Evolutionary conservation across 2,888 invertebrate genomes (phyloP).

Genomic region (Noctuana brunneofusca): DNA sequence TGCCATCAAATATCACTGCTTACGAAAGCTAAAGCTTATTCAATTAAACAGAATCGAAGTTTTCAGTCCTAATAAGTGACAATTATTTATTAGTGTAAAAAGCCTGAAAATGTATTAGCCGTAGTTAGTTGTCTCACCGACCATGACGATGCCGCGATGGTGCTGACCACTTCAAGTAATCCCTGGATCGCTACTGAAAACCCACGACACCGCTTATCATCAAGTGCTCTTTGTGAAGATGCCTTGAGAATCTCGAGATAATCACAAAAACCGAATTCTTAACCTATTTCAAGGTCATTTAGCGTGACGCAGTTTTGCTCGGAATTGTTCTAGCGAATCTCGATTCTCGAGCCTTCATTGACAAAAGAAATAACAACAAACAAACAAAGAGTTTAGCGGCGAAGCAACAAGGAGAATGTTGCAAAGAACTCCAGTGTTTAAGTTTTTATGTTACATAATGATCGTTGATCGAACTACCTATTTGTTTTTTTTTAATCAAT

Average conservation of each 20-base stretch:
- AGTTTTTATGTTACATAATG: not conserved
- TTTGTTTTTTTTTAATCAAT: not conserved
- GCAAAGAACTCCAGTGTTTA: not conserved
- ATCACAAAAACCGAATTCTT: slow-evolving; percentile 26
- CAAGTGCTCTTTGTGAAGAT: slow-evolving; percentile 14
- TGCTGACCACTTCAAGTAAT: not conserved
- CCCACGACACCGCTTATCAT: not conserved
- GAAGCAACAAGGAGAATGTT: not conserved
- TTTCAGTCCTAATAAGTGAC: too few species aligned
- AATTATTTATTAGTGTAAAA: too few species aligned
- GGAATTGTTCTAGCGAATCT: slow-evolving; percentile 6
- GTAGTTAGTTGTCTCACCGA: not conserved
- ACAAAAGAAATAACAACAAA: not conserved
- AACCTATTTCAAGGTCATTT: slow-evolving; percentile 26
- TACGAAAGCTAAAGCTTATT: too few species aligned
- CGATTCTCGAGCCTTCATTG: slow-evolving; percentile 7
- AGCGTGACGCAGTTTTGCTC: slow-evolving; percentile 10
- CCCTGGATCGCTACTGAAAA: not conserved
- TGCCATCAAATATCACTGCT: too few species aligned
- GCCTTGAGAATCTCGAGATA: slow-evolving; percentile 27
- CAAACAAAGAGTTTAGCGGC: not conserved
- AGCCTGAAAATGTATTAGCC: too few species aligned
- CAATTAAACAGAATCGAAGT: too few species aligned
- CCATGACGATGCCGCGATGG: not conserved
- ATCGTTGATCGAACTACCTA: not conserved